phyloP scores from a whole-genome alignment of 2,888 invertebrate genomes.

The Limulus polyphemus region DNA sequence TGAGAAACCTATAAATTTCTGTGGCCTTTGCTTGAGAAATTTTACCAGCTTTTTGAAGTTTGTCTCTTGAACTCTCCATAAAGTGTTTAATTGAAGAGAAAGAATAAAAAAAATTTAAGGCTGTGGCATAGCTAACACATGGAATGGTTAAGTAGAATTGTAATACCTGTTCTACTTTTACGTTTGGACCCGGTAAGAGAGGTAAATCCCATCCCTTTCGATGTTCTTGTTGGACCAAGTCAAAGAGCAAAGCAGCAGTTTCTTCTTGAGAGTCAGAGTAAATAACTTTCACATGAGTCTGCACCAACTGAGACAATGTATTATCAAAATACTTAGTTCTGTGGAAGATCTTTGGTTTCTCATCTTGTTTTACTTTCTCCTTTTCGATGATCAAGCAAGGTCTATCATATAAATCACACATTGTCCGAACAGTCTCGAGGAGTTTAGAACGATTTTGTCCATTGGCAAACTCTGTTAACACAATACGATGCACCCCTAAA shows the following conservation, averaged over 20 bases:
- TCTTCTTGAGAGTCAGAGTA: slow-evolving; percentile 12
- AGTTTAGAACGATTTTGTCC: slow-evolving; percentile 6
- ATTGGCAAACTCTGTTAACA: slow-evolving; percentile 10
- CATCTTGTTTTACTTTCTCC: slow-evolving; percentile 7
- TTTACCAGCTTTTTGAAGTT: slow-evolving; percentile 9
- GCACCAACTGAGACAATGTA: neutral
- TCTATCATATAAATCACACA: slow-evolving; percentile 14
- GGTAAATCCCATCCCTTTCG: slow-evolving; percentile 9
- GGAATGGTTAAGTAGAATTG: slow-evolving; percentile 16
- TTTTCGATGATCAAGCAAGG: slow-evolving; percentile 12
- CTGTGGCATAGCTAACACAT: slow-evolving; percentile 12
- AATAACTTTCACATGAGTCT: slow-evolving; percentile 4
- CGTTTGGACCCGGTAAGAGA: slow-evolving; percentile 4
- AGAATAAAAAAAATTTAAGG: slow-evolving; percentile 13
- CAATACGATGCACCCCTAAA: slow-evolving; percentile 11
- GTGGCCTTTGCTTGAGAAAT: slow-evolving; percentile 14
- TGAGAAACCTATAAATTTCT: slow-evolving; percentile 8
- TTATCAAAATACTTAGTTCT: slow-evolving; percentile 11
- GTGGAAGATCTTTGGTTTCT: slow-evolving; percentile 5
- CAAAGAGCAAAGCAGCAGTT: slow-evolving; percentile 4
- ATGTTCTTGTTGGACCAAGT: slow-evolving; percentile 7
- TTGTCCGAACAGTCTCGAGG: slow-evolving; percentile 9
- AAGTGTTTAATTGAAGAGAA: slow-evolving; percentile 9
- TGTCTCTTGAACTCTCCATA: slow-evolving; percentile 8
- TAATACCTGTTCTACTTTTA: slow-evolving; percentile 6